Base-by-base conservation (phyloP, 2,797 vertebrate species). In the Coluber constrictor region DNA sequence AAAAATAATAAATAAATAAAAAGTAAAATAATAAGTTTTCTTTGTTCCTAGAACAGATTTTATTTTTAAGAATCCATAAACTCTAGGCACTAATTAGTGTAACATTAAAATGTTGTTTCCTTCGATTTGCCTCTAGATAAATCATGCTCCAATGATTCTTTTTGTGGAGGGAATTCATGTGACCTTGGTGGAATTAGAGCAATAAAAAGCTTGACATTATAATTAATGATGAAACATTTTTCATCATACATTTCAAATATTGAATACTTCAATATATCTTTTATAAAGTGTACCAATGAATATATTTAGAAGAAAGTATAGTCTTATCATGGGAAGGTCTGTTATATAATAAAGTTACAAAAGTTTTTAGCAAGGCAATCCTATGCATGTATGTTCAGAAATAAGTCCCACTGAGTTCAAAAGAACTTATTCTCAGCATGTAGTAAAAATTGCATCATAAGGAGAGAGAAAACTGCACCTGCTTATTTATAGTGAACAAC, bases 61-160 rank as follows among this genome's bases (percentile, higher is more conserved):
- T 91, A 94, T 94, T 37, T 92, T 63, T 51, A 59, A 74, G 89
- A 94, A 88, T 20, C 4, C 43, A 79, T 47, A 87, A 94, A 88
- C 93, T 93, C 91, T 90, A 95, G 95, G 63, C 59, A 92, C 92
- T 95, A 93, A 95, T 94, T 91, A 94, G 90, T 90, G 86, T 90
- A 93, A 90, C 16, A 29, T 92, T 94, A 93, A 88, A 93, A 74
- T 87, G 94, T 89, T 86, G 59, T 91, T 94, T 93, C 55, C 61
- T 93, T 93, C 61, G 87, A 37, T 92, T 93, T 93, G 90, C 93
- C 91, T 57, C 70, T 61, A 94, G 88, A 92, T 94, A 96, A 95
- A 61, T 95, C 86, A 95, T 88, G 90, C 93, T 93, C 91, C 91
- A 93, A 60, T 63, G 91, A 95, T 93, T 92, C 94, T 95, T 60